Evolutionary conservation across 2,797 vertebrate genomes (phyloP), one percentile per base, ranked within the genome.

Genomic region (Amblyraja radiata): DNA sequence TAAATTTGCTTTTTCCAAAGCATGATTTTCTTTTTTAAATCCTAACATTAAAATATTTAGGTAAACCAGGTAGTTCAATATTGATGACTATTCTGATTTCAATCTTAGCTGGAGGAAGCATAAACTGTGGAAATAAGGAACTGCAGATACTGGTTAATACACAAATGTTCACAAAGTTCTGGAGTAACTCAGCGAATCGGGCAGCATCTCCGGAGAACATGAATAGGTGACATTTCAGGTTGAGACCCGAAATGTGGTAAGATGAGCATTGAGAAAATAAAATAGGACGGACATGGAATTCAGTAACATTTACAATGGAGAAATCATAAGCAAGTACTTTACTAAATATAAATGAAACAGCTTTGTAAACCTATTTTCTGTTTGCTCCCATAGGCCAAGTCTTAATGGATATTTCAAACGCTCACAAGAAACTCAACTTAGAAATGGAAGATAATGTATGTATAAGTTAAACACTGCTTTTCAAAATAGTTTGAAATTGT

Each of bases 401-500:
- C 94, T 97, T 99, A 73, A 96, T 98, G 96, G 98, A 99, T 94
- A 99, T 99, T 93, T 97, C 98, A 21, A 98, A 96, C 93, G 96
- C 96, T 9, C 98, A 99, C 94, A 98, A 96, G 96, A 98, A 97
- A 94, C 96, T 99, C 93, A 97, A 98, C 32, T 95, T 95, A 94
- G 98, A 97, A 93, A 94, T 99, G 93, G 98, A 99, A 65, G 98
- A 99, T 95, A 98, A 97, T 36, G 99, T 99, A 96, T 95, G 98
- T 97, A 93, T 93, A n/a, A 1, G n/a, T 80, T 78, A 94, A 91
- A 93, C 6, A 2, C 84, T 94, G 46, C n/a, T 93, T 93, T 93
- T 93, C 39, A 1, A 79, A 77, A 68, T 16, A 77, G 77, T 90
- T 92, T 68, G 36, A 25, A 71, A 74, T 32, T 54, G 63, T 71